Percentiles rank a stretch among this genome's conserved stretches.
phyloP scores from a whole-genome alignment of 1,140 invertebrate genomes.

The Lutraria rhynchaena region DNA sequence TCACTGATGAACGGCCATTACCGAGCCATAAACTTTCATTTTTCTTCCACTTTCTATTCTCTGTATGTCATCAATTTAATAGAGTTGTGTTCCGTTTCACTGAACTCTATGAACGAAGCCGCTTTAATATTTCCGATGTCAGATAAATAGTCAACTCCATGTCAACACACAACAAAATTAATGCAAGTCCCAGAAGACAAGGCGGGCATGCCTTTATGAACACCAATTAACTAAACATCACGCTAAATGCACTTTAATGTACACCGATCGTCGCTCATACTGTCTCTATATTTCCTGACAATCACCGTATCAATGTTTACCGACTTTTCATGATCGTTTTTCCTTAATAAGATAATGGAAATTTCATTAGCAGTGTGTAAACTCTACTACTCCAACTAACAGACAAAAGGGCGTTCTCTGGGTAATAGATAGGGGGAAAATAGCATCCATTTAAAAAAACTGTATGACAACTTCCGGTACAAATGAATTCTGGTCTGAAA shows the following conservation, averaged over 20 bases:
- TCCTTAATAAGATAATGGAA: slow-evolving; percentile 56
- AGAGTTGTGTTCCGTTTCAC: slow-evolving; percentile 25
- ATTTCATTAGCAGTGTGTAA: slow-evolving; percentile 56
- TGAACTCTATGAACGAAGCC: slow-evolving; percentile 10
- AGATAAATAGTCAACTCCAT: slow-evolving; percentile 21
- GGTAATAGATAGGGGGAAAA: not conserved
- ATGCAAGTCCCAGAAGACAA: slow-evolving; percentile 6
- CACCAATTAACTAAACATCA: slow-evolving; percentile 52
- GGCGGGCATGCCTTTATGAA: slow-evolving; percentile 36
- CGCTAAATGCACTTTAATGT: slow-evolving; percentile 59
- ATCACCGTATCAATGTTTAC: slow-evolving; percentile 23
- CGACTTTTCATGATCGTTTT: slow-evolving; percentile 31
- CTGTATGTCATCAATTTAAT: slow-evolving; percentile 29
- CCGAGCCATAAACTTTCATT: slow-evolving; percentile 35
- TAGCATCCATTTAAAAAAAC: no score
- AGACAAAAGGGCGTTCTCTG: slow-evolving; percentile 12
- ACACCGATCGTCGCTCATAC: slow-evolving; percentile 23
- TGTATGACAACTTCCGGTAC: no score
- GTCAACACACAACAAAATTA: slow-evolving; percentile 29
- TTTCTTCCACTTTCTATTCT: slow-evolving; percentile 32
- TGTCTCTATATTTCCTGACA: slow-evolving; percentile 28
- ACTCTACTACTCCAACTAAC: slow-evolving; percentile 3
- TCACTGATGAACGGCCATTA: slow-evolving; percentile 19
- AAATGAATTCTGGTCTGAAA: no score
- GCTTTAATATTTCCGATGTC: slow-evolving; percentile 53